Base-by-base conservation (phyloP, 2,113 vertebrate genomes). In the Mellivora capensis region DNA sequence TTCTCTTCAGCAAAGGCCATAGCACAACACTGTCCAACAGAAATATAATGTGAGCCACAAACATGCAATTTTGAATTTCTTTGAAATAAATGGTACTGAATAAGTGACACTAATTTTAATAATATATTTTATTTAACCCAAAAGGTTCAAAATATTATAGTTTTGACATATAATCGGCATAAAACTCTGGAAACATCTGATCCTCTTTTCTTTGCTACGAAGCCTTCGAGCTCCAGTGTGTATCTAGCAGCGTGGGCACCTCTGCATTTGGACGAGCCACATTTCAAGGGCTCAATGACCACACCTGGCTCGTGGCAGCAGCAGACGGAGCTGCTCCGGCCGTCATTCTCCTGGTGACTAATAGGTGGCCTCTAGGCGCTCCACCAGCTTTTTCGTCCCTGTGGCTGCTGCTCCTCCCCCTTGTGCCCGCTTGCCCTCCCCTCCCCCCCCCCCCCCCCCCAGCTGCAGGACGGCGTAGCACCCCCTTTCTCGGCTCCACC, bases 221-320 rank as follows among this genome's bases (percentile, higher is more conserved):
- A 87, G 12, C 5, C n/a, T 90, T 87, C 4, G 0, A 11, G 6
- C 42, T 6, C 3, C 2, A 0, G 59, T 8, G 6, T 44, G 31
- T 18, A 15, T 42, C n/a, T 64, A 80, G 42, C 13, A 23, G 42
- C 39, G 69, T 4, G 31, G 29, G 12, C 18, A 37, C 8, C n/a
- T 74, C 49, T 34, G 42, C 39, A 7, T 84, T 69, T n/a, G 42
- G 62, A 27, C 37, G 18, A 25, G 54, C 2, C 49, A 21, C 37
- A 7, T 87, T 64, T 69, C 76, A 57, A 71, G 14, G 10, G 11
- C 39, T 49, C 25, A 12, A 0, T 20, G 80, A 81, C 44, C 49
- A 61, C n/a, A 15, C 9, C 15, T 11, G 31, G 86, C 44, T 54
- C 0, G 0, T 5, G 59, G 25, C 59, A 52, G 8, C 8, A 0